Conservation (phyloP, 2,113 vertebrate species). For the Lota lota region DNA sequence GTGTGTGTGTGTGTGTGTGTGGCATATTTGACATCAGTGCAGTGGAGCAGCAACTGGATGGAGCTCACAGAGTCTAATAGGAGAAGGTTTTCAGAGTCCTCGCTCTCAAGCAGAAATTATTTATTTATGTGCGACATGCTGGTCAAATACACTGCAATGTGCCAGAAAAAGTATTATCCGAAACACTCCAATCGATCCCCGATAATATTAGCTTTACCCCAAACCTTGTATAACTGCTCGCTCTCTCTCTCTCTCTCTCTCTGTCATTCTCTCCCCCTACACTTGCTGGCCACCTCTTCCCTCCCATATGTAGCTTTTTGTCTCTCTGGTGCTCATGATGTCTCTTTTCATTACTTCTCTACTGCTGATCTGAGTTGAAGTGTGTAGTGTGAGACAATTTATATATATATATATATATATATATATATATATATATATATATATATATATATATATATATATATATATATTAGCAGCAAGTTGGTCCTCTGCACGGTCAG, state of each 20-base stretch:
- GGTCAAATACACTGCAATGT: conserved; percentile 24
- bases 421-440: too few species aligned
- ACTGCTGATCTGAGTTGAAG: not conserved
- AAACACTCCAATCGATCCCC: too few species aligned
- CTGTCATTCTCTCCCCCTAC: conserved; percentile 3
- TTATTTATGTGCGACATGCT: conserved; percentile 38
- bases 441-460: too few species aligned
- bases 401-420: too few species aligned
- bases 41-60: conserved; percentile 31
- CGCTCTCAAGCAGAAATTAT: conserved; percentile 23
- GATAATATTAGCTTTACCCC: too few species aligned
- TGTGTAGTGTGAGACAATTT: not conserved
- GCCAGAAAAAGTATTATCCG: too few species aligned
- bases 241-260: conserved; percentile 11
- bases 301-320: conserved; percentile 7
- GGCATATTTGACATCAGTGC: conserved; percentile 13
- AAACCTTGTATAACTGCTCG: not conserved
- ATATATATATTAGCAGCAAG: too few species aligned
- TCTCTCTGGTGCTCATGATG: not conserved
- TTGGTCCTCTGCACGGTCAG: too few species aligned
- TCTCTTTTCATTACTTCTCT: too few species aligned
- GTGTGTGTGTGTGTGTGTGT: conserved; percentile 13
- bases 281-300: not conserved
- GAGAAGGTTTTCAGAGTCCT: conserved; percentile 24
- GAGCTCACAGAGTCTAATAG: conserved; percentile 28